Conservation (phyloP, 2,113 vertebrate genomes). For the Lampris megalopsis region DNA sequence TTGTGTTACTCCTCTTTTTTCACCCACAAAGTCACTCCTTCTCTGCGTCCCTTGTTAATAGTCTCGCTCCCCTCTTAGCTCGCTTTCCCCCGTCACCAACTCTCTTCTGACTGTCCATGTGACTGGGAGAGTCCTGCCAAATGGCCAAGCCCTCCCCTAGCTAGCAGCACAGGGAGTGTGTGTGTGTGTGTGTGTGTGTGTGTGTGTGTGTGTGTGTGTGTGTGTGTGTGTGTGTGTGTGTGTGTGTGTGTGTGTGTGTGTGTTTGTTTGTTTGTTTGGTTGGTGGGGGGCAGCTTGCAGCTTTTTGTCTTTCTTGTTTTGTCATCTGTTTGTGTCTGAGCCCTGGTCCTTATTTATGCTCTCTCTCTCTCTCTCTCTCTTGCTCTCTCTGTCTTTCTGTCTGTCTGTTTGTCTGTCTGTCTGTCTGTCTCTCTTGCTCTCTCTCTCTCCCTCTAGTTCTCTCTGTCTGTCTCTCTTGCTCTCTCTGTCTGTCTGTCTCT, state of each 20-base stretch:
- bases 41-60: neutral
- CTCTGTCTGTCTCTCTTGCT: slow-evolving; percentile 5
- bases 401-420: slow-evolving; percentile 5
- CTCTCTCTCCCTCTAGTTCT: slow-evolving; percentile 22
- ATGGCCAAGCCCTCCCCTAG: slow-evolving; percentile 72
- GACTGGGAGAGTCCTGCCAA: slow-evolving; percentile 61
- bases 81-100: neutral
- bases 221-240: neutral
- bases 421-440: slow-evolving; percentile 3
- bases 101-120: slow-evolving; percentile 43
- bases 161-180: slow-evolving; percentile 9
- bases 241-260: neutral
- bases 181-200: neutral
- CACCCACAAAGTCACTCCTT: neutral
- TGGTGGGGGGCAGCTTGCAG: slow-evolving; percentile 16
- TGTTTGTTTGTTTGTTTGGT: too few relatives aligned
- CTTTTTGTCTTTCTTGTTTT: slow-evolving; percentile 38
- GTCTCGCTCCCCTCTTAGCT: neutral
- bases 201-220: neutral
- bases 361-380: slow-evolving; percentile 7
- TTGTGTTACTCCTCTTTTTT: neutral
- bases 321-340: slow-evolving; percentile 49
- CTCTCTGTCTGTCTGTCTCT: slow-evolving; percentile 6
- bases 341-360: slow-evolving; percentile 10
- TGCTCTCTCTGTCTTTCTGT: slow-evolving; percentile 1